phyloP scores from a whole-genome alignment of 1,140 invertebrate species.

The Formica selysi region DNA sequence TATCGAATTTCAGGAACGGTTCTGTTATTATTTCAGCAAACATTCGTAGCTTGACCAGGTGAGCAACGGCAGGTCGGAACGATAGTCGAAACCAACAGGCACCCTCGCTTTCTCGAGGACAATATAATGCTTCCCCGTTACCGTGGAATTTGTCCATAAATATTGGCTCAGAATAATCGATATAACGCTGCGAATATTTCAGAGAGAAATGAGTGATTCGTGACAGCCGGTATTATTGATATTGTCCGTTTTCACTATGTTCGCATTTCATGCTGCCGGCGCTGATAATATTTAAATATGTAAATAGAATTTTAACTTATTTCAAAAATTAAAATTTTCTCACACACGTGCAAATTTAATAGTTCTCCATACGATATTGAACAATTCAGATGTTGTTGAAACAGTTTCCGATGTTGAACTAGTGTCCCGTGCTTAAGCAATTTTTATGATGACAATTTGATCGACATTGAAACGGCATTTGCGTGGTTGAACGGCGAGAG shows the following conservation, averaged over 20 bases:
- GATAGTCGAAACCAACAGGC: conserved; percentile 53
- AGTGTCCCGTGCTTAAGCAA: not conserved
- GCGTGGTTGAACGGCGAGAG: conserved; percentile 37
- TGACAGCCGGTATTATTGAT: conserved; percentile 14
- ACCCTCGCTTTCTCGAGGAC: conserved; percentile 10
- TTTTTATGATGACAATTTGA: conserved; percentile 46
- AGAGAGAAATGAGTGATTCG: not conserved
- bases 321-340: not conserved
- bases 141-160: conserved; percentile 56
- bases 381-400: not conserved
- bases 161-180: conserved; percentile 55
- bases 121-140: conserved; percentile 17
- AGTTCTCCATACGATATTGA: not conserved
- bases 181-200: conserved; percentile 38
- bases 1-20: conserved; percentile 74
- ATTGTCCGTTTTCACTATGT: not conserved
- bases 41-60: conserved; percentile 61
- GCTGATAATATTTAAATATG: conserved; percentile 10
- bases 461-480: conserved; percentile 35
- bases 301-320: not conserved
- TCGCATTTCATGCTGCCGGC: not conserved
- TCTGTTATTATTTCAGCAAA: conserved; percentile 75
- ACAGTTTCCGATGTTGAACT: not conserved
- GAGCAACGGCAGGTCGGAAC: conserved; percentile 46
- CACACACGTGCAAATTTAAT: not conserved